These are phyloP conservation scores for Palythoa grandis DNA, from an alignment of 92 coral and sea anemone genomes.

Conservation along the genomic window DNA sequence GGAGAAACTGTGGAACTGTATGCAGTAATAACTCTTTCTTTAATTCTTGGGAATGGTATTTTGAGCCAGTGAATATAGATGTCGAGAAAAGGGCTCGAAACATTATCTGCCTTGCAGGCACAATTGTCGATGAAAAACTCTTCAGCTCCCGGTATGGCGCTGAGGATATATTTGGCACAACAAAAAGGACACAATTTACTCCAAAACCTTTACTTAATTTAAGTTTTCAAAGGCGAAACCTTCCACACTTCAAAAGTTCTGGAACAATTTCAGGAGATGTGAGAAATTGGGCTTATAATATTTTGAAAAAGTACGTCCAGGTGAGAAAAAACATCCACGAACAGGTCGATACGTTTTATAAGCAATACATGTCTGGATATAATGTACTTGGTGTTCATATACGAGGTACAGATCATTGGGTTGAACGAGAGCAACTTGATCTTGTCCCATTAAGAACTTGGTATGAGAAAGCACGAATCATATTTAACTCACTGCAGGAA, in stretches of 20 bases:
- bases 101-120: conserved; percentile 56
- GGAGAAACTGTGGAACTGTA: conserved; percentile 68
- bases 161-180: not conserved
- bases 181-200: conserved; percentile 5
- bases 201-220: conserved; percentile 46
- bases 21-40: conserved; percentile 57
- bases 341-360: conserved; percentile 50
- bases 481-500: conserved; percentile 47
- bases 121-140: conserved; percentile 10
- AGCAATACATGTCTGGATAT: conserved; percentile 48
- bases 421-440: conserved; percentile 48
- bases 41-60: conserved; percentile 82
- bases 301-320: conserved; percentile 49
- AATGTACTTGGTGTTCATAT: conserved; percentile 81
- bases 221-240: conserved; percentile 54
- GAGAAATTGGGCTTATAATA: conserved; percentile 50
- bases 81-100: conserved; percentile 52
- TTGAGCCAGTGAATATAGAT: conserved; percentile 66
- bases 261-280: conserved; percentile 53
- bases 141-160: conserved; percentile 22
- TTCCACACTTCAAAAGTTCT: conserved; percentile 40
- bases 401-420: conserved; percentile 81
- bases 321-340: conserved; percentile 45
- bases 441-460: conserved; percentile 61
- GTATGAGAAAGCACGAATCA: conserved; percentile 56